Evolutionary conservation across 2,888 invertebrate genomes (phyloP).

Genomic region (Periphyllus acericola): DNA sequence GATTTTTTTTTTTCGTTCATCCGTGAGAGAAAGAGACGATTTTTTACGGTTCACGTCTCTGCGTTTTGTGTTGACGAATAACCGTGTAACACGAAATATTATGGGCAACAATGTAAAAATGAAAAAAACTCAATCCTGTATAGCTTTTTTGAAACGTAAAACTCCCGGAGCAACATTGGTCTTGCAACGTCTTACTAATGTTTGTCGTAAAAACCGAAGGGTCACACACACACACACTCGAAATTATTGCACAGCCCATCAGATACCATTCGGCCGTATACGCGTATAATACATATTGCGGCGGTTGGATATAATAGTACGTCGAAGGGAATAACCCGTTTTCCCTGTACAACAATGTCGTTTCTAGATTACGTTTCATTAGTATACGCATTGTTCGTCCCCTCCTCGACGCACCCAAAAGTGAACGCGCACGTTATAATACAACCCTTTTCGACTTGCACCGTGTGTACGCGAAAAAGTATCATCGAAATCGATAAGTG

Average conservation of each 20-base stretch:
- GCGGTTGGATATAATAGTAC: neutral
- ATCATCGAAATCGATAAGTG: neutral
- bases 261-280: neutral
- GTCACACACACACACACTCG: neutral
- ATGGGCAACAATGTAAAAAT: neutral
- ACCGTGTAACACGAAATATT: conserved; percentile 27
- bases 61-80: conserved; percentile 25
- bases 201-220: conserved; percentile 36
- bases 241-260: conserved; percentile 24
- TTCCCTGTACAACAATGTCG: neutral
- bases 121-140: neutral
- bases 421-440: neutral
- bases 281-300: neutral
- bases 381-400: conserved; percentile 35
- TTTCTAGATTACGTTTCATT: conserved; percentile 50
- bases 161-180: neutral
- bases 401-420: conserved; percentile 13
- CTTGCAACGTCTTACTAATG: neutral
- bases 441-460: conserved; percentile 37
- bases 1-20: neutral
- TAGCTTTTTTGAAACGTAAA: neutral
- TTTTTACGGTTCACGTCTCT: conserved; percentile 29
- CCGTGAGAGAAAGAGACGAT: neutral
- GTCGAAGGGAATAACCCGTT: conserved; percentile 32
- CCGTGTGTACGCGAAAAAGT: neutral